These are phyloP conservation scores for Lycia hirtaria DNA, from an alignment of 2,888 invertebrate genomes.

Conservation along the genomic window DNA sequence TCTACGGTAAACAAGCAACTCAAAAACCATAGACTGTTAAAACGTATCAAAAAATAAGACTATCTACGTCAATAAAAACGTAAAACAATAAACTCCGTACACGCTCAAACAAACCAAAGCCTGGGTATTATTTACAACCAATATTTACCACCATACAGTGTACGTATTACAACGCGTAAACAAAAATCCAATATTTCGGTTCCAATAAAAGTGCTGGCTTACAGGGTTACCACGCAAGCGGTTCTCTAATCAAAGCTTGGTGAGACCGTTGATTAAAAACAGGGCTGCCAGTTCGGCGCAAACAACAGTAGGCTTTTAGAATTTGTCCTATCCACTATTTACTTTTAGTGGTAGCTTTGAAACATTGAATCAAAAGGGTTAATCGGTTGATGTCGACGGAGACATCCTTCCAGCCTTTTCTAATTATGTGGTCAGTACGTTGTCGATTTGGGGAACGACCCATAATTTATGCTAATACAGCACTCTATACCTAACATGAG, in stretches of 20 bases:
- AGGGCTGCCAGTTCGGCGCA: constrained; percentile 35
- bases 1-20: not conserved
- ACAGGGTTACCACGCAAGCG: constrained; percentile 39
- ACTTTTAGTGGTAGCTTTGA: not conserved
- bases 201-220: constrained; percentile 40
- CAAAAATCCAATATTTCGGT: constrained; percentile 39
- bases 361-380: no score
- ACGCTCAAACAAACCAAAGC: constrained; percentile 21
- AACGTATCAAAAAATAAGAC: no score
- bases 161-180: constrained; percentile 33
- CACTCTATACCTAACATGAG: no score
- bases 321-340: not conserved
- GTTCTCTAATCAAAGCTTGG: constrained; percentile 42
- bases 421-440: no score
- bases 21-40: not conserved
- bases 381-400: no score
- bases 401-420: no score
- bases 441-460: no score
- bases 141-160: constrained; percentile 17
- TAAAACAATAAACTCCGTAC: constrained; percentile 4
- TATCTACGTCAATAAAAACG: no score
- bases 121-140: constrained; percentile 17
- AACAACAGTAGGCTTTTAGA: constrained; percentile 30
- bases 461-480: no score
- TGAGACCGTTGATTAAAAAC: constrained; percentile 43